Evolutionary conservation across 2,888 invertebrate genomes (phyloP).

Genomic region (Ethmia dodecea): DNA sequence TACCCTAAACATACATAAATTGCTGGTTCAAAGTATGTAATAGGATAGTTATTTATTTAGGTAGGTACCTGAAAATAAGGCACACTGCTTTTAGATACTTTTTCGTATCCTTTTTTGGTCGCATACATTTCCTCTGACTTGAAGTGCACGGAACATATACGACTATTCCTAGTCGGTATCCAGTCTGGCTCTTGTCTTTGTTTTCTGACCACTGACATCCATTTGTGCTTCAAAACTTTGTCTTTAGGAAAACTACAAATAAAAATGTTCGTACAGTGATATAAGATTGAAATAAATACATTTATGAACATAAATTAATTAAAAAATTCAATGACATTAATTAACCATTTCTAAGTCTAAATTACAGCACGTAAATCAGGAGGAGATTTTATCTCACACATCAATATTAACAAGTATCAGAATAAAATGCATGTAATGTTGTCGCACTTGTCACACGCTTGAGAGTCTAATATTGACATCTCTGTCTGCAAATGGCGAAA

Average conservation of each 20-base stretch:
- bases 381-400: too few species aligned
- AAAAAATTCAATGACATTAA: too few species aligned
- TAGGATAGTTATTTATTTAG: neutral
- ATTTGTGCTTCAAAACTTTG: conserved; percentile 4
- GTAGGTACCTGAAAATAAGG: neutral
- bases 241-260: conserved; percentile 9
- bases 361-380: neutral
- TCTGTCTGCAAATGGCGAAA: too few species aligned
- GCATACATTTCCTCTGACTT: conserved; percentile 11
- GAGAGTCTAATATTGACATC: too few species aligned
- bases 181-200: conserved; percentile 13
- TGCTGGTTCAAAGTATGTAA: too few species aligned
- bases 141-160: conserved; percentile 15
- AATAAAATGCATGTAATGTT: too few species aligned
- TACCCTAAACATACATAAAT: too few species aligned
- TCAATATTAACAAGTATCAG: too few species aligned
- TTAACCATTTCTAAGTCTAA: neutral
- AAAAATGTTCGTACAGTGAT: too few species aligned
- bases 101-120: conserved; percentile 14
- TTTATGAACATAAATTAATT: neutral
- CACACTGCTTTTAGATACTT: conserved; percentile 6
- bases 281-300: neutral
- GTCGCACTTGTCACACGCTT: too few species aligned
- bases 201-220: conserved; percentile 9
- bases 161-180: conserved; percentile 8